These are phyloP conservation scores for Epizoanthus rinbou DNA, from an alignment of 92 coral and sea anemone species.

Conservation along the genomic window DNA sequence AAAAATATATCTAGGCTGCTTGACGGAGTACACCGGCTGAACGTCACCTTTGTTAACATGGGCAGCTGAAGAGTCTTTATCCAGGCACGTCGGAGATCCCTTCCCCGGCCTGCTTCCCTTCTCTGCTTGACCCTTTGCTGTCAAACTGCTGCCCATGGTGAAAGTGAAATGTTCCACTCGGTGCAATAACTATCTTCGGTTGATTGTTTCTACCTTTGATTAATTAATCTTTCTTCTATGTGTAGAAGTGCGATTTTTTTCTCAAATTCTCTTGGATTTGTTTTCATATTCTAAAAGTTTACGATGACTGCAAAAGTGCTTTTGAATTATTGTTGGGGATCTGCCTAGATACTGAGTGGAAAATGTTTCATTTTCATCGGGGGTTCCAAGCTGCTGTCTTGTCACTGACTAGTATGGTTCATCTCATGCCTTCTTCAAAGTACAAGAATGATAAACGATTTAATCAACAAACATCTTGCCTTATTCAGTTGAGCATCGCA, in stretches of 20 bases:
- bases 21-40: slow-evolving; percentile 96
- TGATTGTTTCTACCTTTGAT: no score
- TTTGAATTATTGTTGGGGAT: background rate
- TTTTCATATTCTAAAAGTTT: no score
- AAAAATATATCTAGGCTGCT: slow-evolving; percentile 85
- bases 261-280: background rate
- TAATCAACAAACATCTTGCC: slow-evolving; percentile 65
- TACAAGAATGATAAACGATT: slow-evolving; percentile 48
- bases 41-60: slow-evolving; percentile 76
- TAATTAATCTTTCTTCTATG: background rate
- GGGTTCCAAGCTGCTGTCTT: slow-evolving; percentile 55
- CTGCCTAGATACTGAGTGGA: background rate
- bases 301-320: no score
- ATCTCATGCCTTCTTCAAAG: slow-evolving; percentile 71
- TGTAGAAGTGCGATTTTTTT: background rate
- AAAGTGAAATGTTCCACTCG: slow-evolving; percentile 34
- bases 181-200: background rate
- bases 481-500: slow-evolving; percentile 18
- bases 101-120: slow-evolving; percentile 67
- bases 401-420: slow-evolving; percentile 65
- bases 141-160: slow-evolving; percentile 50
- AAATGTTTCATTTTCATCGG: slow-evolving; percentile 4
- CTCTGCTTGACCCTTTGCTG: slow-evolving; percentile 62
- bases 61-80: slow-evolving; percentile 70
- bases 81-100: slow-evolving; percentile 79